Conservation (phyloP, 1,140 invertebrate species). For the Amphibalanus amphitrite region DNA sequence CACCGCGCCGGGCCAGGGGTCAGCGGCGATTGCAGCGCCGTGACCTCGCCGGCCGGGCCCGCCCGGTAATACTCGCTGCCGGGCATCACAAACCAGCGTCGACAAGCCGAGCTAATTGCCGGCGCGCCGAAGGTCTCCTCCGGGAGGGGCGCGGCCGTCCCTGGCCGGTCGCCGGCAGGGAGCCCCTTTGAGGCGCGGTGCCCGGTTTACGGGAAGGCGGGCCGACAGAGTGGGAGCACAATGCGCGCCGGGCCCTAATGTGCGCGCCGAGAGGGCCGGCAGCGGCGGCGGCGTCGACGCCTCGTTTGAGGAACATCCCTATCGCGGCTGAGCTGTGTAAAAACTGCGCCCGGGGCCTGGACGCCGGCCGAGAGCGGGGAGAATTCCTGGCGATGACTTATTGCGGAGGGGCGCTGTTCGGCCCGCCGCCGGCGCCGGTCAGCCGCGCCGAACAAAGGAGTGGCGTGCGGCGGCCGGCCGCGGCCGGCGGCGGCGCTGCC, state of each 20-base stretch:
- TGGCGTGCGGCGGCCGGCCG: too few relatives aligned
- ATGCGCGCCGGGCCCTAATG: not conserved
- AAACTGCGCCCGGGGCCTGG: not conserved
- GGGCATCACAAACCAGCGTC: not conserved
- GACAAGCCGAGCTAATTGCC: not conserved
- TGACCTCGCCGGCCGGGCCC: not conserved
- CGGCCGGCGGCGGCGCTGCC: too few relatives aligned
- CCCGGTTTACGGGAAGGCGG: not conserved
- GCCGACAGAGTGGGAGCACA: not conserved
- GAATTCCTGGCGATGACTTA: not conserved
- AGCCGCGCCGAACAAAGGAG: not conserved
- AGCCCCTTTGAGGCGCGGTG: not conserved
- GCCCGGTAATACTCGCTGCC: not conserved
- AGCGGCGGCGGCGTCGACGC: too few relatives aligned
- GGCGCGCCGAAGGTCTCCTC: not conserved
- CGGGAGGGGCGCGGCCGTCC: not conserved
- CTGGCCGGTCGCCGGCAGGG: not conserved
- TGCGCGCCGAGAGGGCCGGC: not conserved
- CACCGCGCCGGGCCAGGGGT: not conserved
- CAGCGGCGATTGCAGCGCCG: not conserved
- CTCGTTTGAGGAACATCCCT: too few relatives aligned
- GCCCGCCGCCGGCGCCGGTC: too few relatives aligned
- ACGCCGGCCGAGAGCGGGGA: not conserved
- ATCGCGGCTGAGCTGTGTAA: not conserved
- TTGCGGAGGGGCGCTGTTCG: not conserved